phyloP scores from a whole-genome alignment of 1,140 invertebrate species.

The Euura saliciscinereae region DNA sequence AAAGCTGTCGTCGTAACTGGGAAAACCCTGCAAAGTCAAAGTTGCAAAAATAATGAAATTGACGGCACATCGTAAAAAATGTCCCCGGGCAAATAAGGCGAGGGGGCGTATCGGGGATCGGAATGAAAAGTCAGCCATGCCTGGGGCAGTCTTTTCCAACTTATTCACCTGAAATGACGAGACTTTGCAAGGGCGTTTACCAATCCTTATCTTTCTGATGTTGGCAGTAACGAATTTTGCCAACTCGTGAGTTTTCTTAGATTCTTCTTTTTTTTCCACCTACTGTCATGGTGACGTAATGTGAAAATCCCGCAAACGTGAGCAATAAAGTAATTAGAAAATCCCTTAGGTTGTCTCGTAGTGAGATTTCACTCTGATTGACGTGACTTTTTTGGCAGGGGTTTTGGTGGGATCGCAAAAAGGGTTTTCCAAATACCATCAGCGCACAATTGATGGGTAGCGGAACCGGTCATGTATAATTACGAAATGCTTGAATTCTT shows the following conservation, averaged over 20 bases:
- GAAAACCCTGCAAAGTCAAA: not conserved
- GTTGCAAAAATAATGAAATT: not conserved
- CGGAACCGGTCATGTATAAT: not conserved
- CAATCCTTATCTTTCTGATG: constrained; percentile 6
- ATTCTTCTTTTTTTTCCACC: not conserved
- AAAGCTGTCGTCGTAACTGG: not conserved
- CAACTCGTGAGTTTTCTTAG: not conserved
- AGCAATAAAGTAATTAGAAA: not conserved
- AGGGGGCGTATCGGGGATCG: not conserved
- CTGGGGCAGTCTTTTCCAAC: not conserved
- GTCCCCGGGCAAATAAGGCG: constrained; percentile 8
- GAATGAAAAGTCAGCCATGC: not conserved
- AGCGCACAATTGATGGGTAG: not conserved
- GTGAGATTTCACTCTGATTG: not conserved
- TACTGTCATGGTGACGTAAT: not conserved
- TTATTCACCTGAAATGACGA: constrained; percentile 10
- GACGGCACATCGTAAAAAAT: constrained; percentile 15
- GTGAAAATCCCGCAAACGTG: not conserved
- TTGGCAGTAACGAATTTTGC: not conserved
- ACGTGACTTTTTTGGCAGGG: too few species aligned
- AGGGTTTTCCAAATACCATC: not conserved
- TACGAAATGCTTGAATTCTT: not conserved
- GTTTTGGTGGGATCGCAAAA: not conserved
- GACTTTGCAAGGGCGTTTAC: constrained; percentile 9
- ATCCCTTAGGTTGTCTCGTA: not conserved